These are phyloP conservation scores for Procavia capensis DNA, from an alignment of 2,113 vertebrate species.

Conservation along the genomic window DNA sequence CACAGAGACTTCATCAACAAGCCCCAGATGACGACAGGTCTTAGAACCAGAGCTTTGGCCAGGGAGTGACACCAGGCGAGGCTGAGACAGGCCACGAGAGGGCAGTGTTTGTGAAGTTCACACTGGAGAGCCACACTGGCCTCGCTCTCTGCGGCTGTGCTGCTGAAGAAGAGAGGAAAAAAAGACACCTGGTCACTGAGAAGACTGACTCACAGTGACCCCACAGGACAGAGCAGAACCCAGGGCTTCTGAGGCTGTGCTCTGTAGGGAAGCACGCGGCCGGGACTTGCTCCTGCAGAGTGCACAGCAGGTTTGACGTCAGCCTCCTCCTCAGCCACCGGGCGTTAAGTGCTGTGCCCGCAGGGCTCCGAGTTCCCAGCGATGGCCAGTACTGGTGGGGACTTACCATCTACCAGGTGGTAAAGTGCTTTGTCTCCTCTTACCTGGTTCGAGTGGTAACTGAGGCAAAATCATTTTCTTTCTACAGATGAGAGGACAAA, in stretches of 20 bases:
- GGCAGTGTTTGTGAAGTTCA: slow-evolving; percentile 62
- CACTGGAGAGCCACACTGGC: not conserved
- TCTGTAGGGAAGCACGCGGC: too few species aligned
- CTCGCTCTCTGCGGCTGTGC: too few species aligned
- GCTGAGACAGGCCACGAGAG: not conserved
- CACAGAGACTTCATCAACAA: not conserved
- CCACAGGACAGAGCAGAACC: too few species aligned
- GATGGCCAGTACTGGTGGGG: not conserved
- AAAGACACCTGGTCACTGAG: too few species aligned
- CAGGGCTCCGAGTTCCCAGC: not conserved
- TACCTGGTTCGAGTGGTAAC: not conserved
- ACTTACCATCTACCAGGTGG: not conserved
- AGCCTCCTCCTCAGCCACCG: too few species aligned
- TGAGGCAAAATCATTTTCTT: not conserved
- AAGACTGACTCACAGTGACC: too few species aligned
- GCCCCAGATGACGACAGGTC: not conserved
- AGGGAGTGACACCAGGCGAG: not conserved
- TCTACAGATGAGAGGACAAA: not conserved
- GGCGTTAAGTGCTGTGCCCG: too few species aligned
- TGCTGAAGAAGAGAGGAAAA: too few species aligned
- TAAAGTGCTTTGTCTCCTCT: not conserved
- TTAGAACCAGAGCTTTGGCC: not conserved
- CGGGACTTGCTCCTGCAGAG: too few species aligned
- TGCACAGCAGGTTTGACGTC: too few species aligned
- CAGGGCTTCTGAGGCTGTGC: too few species aligned